phyloP scores from a whole-genome alignment of 2,113 vertebrate genomes.

The Megaleporinus macrocephalus region DNA sequence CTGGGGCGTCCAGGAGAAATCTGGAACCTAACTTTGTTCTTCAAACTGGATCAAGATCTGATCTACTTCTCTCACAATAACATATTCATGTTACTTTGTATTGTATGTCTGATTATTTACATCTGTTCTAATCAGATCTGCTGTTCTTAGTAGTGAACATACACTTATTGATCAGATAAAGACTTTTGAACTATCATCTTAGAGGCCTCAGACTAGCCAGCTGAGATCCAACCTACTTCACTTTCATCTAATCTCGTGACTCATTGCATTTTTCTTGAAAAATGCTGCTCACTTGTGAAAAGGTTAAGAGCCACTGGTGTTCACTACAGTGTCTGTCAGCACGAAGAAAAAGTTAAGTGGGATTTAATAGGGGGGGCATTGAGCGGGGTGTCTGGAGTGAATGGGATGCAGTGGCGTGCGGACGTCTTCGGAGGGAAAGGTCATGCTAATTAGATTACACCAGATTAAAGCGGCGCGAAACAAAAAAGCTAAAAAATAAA shows the following conservation, averaged over 20 bases:
- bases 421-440: slow-evolving; percentile 62
- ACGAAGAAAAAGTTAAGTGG: slow-evolving; percentile 50
- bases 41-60: too few relatives aligned
- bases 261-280: not conserved
- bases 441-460: slow-evolving; percentile 74
- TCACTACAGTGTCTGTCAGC: slow-evolving; percentile 43
- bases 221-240: not conserved
- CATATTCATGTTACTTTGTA: too few relatives aligned
- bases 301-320: not conserved
- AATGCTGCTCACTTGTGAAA: not conserved
- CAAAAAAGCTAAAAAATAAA: slow-evolving; percentile 60
- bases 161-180: too few relatives aligned
- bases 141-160: too few relatives aligned
- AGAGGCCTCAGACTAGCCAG: too few relatives aligned
- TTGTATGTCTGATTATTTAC: too few relatives aligned
- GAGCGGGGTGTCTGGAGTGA: slow-evolving; percentile 47
- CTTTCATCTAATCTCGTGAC: not conserved
- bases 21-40: too few relatives aligned
- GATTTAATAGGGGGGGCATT: slow-evolving; percentile 55
- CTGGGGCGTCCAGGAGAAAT: too few relatives aligned
- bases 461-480: slow-evolving; percentile 66
- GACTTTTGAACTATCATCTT: too few relatives aligned
- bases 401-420: slow-evolving; percentile 52
- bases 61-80: too few relatives aligned
- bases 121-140: too few relatives aligned